Percentiles rank a stretch among this genome's conserved stretches.
phyloP scores from a whole-genome alignment of 2,113 vertebrate genomes.

The Morphnarchus princeps region DNA sequence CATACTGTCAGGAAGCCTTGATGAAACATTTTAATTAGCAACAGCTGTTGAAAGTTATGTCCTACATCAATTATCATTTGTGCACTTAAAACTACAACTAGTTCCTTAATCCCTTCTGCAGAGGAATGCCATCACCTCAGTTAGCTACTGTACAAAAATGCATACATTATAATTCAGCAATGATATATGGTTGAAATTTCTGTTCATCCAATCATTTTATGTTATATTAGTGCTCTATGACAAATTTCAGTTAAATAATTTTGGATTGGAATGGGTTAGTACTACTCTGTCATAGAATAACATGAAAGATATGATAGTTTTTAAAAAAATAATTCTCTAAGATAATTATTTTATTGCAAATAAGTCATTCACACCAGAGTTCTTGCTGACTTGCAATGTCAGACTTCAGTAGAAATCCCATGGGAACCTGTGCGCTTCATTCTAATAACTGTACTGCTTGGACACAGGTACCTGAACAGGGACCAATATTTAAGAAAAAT shows the following conservation, averaged over 20 bases:
- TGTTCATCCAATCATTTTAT: background rate
- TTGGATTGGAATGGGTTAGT: background rate
- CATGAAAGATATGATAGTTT: background rate
- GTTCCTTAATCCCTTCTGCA: background rate
- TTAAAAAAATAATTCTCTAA: background rate
- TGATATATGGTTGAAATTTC: background rate
- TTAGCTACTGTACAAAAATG: background rate
- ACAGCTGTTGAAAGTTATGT: background rate
- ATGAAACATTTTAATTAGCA: conserved; percentile 9
- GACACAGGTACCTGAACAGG: background rate
- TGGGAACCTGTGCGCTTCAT: background rate
- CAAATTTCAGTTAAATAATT: background rate
- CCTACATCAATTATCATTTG: background rate
- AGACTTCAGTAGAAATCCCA: background rate
- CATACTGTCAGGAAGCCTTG: background rate
- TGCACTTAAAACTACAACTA: background rate
- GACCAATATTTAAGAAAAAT: background rate
- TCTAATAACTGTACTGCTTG: background rate
- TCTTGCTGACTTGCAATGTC: background rate
- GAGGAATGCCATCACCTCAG: background rate
- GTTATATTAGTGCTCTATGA: background rate
- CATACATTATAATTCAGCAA: background rate
- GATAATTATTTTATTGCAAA: background rate
- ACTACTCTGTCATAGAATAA: background rate
- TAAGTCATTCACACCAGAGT: background rate